phyloP scores from a whole-genome alignment of 2,888 invertebrate species.

The Plebejus argus region DNA sequence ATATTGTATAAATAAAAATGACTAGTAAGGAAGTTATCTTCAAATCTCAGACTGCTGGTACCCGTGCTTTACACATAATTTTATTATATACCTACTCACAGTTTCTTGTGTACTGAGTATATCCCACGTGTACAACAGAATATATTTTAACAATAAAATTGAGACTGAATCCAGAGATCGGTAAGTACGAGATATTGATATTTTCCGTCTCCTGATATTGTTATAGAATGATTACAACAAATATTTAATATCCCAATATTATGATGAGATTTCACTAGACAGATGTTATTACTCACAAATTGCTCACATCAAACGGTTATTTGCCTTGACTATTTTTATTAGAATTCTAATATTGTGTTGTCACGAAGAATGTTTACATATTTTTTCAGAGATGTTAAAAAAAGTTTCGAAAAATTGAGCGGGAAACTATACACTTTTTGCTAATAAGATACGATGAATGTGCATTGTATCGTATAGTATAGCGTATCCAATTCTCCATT shows the following conservation, averaged over 20 bases:
- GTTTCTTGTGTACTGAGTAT: no score
- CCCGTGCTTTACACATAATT: no score
- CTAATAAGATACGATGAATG: background rate
- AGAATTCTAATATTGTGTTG: background rate
- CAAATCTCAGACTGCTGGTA: no score
- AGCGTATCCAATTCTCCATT: no score
- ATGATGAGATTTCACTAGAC: constrained; percentile 31
- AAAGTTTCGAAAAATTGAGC: no score
- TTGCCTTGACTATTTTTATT: background rate
- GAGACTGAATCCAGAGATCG: background rate
- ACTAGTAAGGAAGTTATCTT: no score
- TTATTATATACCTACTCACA: no score
- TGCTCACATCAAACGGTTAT: background rate
- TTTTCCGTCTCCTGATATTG: constrained; percentile 40
- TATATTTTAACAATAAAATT: background rate
- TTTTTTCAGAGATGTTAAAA: background rate
- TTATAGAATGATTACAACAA: constrained; percentile 44
- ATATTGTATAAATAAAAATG: no score
- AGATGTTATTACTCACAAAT: background rate
- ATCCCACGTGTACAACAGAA: no score
- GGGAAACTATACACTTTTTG: background rate
- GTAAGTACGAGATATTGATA: constrained; percentile 42
- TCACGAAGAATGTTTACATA: background rate
- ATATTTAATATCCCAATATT: constrained; percentile 44
- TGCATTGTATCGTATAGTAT: background rate